Base-by-base conservation (phyloP, 23 tunicate genomes). In the Trididemnum nubilum region DNA sequence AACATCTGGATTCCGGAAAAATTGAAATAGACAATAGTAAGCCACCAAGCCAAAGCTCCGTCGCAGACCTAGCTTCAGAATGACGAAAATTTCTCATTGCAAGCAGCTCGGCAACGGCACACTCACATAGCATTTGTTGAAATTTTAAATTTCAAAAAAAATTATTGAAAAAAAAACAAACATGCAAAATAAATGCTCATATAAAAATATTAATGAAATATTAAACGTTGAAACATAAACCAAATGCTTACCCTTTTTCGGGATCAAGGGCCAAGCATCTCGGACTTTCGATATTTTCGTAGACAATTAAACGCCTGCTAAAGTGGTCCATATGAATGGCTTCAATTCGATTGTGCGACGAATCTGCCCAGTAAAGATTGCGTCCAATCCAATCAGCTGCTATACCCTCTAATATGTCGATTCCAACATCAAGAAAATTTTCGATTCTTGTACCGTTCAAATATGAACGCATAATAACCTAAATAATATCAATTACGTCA, bases 361-460 rank as follows among this genome's bases (percentile, higher is more conserved):
- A 84, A 58, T 93, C 94, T 1, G 98, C 88, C 98, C 98, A 93
- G 79, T 77, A 93, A 21, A 93, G 82, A 63, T 93, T 87, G 2
- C 92, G 80, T 19, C 98, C 98, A 35, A 88, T 84, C 98, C 98
- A 93, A 64, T 93, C 98, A 37, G 88, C 88, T 7, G 98, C 98
- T 30, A 93, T n/a, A 1, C 92, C 98, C 73, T 93, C 92, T 67
- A 93, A 65, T 32, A 82, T 57, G 2, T 86, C 89, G 26, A 88
- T 81, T 5, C 98, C 98, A 0, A 79, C 33, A 30, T 69, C 81
- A 27, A 88, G 78, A 58, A 93, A 77, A 25, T 57, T 38, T 36
- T 84, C 85, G n/a, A 83, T 72, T 34, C 74, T 44, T 28, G 89
- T 66, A 1, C 93, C 93, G 76, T 88, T 84, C 89, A 93, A 73